A percentile compares a stretch with the other conserved stretches of the same genome.
phyloP scores from a whole-genome alignment of 2,888 invertebrate genomes.

The Drosophila mercatorum region DNA sequence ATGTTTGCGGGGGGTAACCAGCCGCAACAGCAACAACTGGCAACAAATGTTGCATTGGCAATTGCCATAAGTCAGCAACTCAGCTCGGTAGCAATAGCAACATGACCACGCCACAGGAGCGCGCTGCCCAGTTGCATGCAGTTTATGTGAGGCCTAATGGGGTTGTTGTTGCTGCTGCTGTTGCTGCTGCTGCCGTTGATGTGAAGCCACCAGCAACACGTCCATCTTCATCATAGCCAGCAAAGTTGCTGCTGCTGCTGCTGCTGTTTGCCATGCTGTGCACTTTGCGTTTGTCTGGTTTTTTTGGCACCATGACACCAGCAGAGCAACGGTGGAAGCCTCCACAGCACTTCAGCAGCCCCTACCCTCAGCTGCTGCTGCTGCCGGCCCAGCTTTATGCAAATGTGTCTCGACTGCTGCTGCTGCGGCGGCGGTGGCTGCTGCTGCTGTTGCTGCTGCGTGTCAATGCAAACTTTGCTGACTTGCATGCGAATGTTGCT shows the following conservation, averaged over 20 bases:
- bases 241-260: constrained; percentile 47
- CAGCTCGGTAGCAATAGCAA: constrained; percentile 73
- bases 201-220: constrained; percentile 81
- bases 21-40: constrained; percentile 50
- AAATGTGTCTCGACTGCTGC: constrained; percentile 72
- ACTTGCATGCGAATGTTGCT: constrained; percentile 82
- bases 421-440: constrained; percentile 35
- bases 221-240: constrained; percentile 80
- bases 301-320: constrained; percentile 78
- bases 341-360: constrained; percentile 22
- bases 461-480: constrained; percentile 83
- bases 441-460: constrained; percentile 70
- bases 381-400: constrained; percentile 79
- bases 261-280: constrained; percentile 66
- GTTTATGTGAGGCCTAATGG: constrained; percentile 78
- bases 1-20: constrained; percentile 81
- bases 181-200: constrained; percentile 52
- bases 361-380: constrained; percentile 23
- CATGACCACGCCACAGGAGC: constrained; percentile 78
- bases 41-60: constrained; percentile 81
- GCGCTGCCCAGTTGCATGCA: constrained; percentile 69
- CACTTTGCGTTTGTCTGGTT: constrained; percentile 75
- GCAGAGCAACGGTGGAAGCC: constrained; percentile 64
- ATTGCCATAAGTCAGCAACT: constrained; percentile 77
- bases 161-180: constrained; percentile 62